Percentiles rank a stretch among this genome's conserved stretches.
Conservation (phyloP, 2,888 invertebrate species). For the Monopis laevigella region DNA sequence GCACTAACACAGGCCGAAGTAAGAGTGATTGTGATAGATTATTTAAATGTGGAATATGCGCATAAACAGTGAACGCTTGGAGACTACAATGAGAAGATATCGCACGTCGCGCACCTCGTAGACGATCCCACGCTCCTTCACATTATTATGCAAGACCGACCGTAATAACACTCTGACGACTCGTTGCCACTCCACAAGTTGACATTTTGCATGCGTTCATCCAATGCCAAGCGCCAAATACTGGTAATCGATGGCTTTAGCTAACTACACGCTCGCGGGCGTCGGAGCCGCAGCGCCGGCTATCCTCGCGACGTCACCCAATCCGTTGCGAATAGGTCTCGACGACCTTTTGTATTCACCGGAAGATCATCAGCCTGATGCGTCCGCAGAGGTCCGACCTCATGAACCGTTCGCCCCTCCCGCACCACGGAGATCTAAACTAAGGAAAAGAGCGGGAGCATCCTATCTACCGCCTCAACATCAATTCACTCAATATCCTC, state of each 20-base stretch:
- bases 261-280: slow-evolving; percentile 50
- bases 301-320: slow-evolving; percentile 35
- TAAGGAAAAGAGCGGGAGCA: slow-evolving; percentile 54
- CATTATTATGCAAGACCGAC: slow-evolving; percentile 42
- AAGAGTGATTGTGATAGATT: slow-evolving; percentile 5
- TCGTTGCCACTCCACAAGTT: slow-evolving; percentile 36
- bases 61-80: neutral
- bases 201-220: slow-evolving; percentile 31
- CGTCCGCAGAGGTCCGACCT: slow-evolving; percentile 30
- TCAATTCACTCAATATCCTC: slow-evolving; percentile 49
- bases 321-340: slow-evolving; percentile 40
- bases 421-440: slow-evolving; percentile 38
- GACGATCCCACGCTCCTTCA: slow-evolving; percentile 31
- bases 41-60: slow-evolving; percentile 2
- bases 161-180: slow-evolving; percentile 30
- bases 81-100: slow-evolving; percentile 32
- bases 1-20: no score
- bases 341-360: slow-evolving; percentile 56
- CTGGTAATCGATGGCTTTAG: slow-evolving; percentile 47
- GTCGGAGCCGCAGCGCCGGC: slow-evolving; percentile 42
- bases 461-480: slow-evolving; percentile 53
- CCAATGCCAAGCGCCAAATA: slow-evolving; percentile 45
- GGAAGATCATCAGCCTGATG: slow-evolving; percentile 34
- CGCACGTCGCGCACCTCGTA: slow-evolving; percentile 25
- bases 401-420: slow-evolving; percentile 42